A percentile compares a stretch with the other conserved stretches of the same genome.
phyloP scores from a whole-genome alignment of 1,140 invertebrate species.

The Araneus ventricosus region DNA sequence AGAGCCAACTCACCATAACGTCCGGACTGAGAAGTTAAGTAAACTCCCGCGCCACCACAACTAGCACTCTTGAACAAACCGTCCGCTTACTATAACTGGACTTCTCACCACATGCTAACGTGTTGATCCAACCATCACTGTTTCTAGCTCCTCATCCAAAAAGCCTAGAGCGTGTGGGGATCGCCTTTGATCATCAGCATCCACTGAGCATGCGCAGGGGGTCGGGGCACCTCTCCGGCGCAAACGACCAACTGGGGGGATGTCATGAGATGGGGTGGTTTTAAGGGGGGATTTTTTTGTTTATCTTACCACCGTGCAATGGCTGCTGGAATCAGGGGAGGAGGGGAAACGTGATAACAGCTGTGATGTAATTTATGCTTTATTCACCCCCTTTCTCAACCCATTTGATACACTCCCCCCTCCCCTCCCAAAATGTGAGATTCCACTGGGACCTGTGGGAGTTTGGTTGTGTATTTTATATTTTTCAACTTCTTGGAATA shows the following conservation, averaged over 20 bases:
- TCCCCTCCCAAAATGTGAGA: background rate
- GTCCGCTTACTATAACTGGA: constrained; percentile 29
- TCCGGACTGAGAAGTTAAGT: background rate
- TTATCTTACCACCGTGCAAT: background rate
- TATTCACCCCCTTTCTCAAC: background rate
- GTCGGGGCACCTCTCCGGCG: background rate
- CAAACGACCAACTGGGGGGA: constrained; percentile 64
- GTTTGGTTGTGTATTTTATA: background rate
- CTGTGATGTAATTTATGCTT: constrained; percentile 11
- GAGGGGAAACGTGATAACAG: background rate
- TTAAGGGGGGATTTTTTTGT: constrained; percentile 22
- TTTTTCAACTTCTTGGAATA: background rate
- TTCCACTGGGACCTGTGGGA: background rate
- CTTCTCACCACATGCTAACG: constrained; percentile 28
- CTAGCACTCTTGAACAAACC: background rate
- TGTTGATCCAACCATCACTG: constrained; percentile 47
- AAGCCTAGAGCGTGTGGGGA: background rate
- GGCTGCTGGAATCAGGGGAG: background rate
- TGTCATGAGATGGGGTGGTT: constrained; percentile 44
- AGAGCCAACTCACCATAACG: constrained; percentile 9
- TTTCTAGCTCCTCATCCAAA: constrained; percentile 30
- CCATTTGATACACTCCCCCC: background rate
- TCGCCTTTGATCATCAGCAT: constrained; percentile 60
- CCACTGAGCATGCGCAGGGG: constrained; percentile 42
- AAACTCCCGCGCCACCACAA: background rate